Evolutionary conservation across 2,888 invertebrate species (phyloP).

Genomic region (Endomychus coccineus): DNA sequence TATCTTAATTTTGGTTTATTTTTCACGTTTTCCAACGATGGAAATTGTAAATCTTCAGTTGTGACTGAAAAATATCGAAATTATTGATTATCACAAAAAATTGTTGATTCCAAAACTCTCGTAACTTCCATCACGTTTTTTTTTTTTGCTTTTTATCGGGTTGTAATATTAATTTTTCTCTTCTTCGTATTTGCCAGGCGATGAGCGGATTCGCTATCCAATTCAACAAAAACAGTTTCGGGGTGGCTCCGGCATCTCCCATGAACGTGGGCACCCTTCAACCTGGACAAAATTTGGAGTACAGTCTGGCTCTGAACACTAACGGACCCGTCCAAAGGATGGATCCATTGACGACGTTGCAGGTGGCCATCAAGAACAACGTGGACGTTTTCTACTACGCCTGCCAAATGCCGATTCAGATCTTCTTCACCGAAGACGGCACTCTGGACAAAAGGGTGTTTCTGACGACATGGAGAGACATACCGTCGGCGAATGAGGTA

Average conservation of each 20-base stretch:
- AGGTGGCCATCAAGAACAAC: slow-evolving; percentile 98
- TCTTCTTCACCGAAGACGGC: slow-evolving; percentile 92
- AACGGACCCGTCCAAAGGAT: slow-evolving; percentile 91
- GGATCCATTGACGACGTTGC: slow-evolving; percentile 94
- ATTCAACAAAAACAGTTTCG: slow-evolving; percentile 98
- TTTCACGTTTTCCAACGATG: too few relatives aligned
- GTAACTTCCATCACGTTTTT: not conserved
- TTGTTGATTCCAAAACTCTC: not conserved
- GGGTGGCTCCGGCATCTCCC: slow-evolving; percentile 78
- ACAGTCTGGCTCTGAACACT: slow-evolving; percentile 69
- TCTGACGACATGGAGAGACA: slow-evolving; percentile 98
- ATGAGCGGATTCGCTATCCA: slow-evolving; percentile 97
- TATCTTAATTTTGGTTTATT: too few relatives aligned
- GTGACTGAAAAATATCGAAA: too few relatives aligned
- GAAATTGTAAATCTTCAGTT: too few relatives aligned
- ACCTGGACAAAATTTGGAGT: slow-evolving; percentile 73
- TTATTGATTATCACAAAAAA: too few relatives aligned
- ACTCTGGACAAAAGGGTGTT: slow-evolving; percentile 96
- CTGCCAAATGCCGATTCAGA: slow-evolving; percentile 84
- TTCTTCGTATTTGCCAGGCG: too few relatives aligned
- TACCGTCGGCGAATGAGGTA: slow-evolving; percentile 93
- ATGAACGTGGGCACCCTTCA: slow-evolving; percentile 73
- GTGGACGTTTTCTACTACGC: slow-evolving; percentile 98
- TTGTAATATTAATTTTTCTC: slow-evolving; percentile 8
- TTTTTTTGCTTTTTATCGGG: too few relatives aligned